Evolutionary conservation across 2,797 vertebrate genomes (phyloP).

Genomic region (Alcedo quadribrachys): DNA sequence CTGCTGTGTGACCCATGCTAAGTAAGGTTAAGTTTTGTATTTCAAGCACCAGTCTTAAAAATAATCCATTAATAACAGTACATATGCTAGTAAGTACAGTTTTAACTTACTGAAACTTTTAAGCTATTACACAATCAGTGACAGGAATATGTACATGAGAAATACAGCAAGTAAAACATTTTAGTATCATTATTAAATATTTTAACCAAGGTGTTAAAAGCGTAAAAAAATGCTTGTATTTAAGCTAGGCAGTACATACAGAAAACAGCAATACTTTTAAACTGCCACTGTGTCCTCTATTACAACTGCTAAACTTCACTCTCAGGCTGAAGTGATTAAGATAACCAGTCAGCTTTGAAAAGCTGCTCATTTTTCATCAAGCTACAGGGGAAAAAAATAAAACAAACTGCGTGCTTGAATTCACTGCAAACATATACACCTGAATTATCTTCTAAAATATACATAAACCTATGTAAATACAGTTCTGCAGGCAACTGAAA

Average conservation of each 20-base stretch:
- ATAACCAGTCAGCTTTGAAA: slow-evolving; percentile 18
- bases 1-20: background rate
- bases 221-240: background rate
- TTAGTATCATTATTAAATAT: background rate
- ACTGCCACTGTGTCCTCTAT: background rate
- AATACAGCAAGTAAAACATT: background rate
- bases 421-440: background rate
- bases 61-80: background rate
- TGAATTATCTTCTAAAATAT: slow-evolving; percentile 2
- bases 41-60: background rate
- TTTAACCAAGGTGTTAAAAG: background rate
- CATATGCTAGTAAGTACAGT: background rate
- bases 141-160: background rate
- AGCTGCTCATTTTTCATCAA: background rate
- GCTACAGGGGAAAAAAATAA: background rate
- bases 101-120: background rate
- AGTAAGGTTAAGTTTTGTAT: background rate
- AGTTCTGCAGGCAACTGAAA: background rate
- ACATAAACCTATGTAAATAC: background rate
- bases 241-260: background rate
- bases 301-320: background rate
- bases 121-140: background rate
- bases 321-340: background rate
- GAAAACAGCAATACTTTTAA: background rate
- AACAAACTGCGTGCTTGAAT: background rate